phyloP scores from a whole-genome alignment of 2,113 vertebrate species.

The Cryptotis parvus region DNA sequence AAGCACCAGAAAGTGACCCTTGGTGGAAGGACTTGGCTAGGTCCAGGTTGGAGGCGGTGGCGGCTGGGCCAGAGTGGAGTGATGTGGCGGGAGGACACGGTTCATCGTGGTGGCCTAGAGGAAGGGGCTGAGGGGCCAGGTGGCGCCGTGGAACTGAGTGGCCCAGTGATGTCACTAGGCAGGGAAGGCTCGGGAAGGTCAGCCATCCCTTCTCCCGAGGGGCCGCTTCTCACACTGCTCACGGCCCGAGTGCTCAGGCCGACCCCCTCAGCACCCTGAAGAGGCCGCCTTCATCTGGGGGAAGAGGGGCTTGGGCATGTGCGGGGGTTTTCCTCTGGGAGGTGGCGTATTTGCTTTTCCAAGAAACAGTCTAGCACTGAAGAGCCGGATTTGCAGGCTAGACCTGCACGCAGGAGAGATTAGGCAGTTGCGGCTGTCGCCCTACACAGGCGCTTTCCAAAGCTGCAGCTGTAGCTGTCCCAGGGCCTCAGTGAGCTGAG shows the following conservation, averaged over 20 bases:
- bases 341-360: slow-evolving; percentile 47
- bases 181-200: no score
- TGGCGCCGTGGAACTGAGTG: no score
- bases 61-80: no score
- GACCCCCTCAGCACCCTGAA: neutral
- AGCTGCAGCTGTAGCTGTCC: neutral
- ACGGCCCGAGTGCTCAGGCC: no score
- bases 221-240: neutral
- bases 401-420: neutral
- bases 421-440: no score
- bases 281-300: neutral
- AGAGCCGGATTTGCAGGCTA: neutral
- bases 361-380: slow-evolving; percentile 28
- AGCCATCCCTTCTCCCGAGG: neutral
- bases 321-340: neutral
- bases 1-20: no score
- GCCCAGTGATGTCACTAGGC: no score
- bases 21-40: no score
- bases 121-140: neutral
- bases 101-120: neutral
- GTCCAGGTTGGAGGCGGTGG: no score
- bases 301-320: slow-evolving; percentile 21
- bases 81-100: no score
- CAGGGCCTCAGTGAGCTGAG: neutral
- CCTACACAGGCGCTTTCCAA: neutral